Conservation (phyloP, 2,888 invertebrate genomes). For the Eupithecia dodoneata region DNA sequence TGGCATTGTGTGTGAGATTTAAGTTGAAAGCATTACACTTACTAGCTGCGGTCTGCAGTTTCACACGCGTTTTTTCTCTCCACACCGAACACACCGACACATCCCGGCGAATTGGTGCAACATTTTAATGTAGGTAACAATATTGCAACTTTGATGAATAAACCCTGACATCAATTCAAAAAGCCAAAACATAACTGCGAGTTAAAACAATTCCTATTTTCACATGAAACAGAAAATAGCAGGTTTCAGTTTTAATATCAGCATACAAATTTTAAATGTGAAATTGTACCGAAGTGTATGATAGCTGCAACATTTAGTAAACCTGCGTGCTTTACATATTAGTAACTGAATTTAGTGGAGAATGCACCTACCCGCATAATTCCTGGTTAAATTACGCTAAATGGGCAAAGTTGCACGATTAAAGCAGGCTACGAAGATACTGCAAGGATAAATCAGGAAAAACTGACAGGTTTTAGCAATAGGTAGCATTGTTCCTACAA, state of each 20-base stretch:
- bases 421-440: conserved; percentile 9
- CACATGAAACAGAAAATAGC: neutral
- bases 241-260: neutral
- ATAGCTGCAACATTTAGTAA: neutral
- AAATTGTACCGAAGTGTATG: neutral
- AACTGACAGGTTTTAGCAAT: conserved; percentile 2
- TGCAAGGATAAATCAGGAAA: conserved; percentile 10
- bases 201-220: neutral
- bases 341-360: neutral
- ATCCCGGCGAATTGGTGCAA: neutral
- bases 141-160: too few species aligned
- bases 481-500: neutral
- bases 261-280: neutral
- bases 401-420: conserved; percentile 26
- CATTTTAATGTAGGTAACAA: too few species aligned
- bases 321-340: neutral
- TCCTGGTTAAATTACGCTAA: conserved; percentile 19
- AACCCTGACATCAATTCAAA: neutral
- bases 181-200: neutral
- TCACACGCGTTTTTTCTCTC: neutral
- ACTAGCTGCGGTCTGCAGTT: neutral
- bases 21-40: neutral
- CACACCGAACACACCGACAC: neutral
- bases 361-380: conserved; percentile 14
- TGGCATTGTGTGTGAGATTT: neutral